A percentile compares a stretch with the other conserved stretches of the same genome.
Evolutionary conservation across 2,888 invertebrate species (phyloP).

Genomic region (Elegia similella): DNA sequence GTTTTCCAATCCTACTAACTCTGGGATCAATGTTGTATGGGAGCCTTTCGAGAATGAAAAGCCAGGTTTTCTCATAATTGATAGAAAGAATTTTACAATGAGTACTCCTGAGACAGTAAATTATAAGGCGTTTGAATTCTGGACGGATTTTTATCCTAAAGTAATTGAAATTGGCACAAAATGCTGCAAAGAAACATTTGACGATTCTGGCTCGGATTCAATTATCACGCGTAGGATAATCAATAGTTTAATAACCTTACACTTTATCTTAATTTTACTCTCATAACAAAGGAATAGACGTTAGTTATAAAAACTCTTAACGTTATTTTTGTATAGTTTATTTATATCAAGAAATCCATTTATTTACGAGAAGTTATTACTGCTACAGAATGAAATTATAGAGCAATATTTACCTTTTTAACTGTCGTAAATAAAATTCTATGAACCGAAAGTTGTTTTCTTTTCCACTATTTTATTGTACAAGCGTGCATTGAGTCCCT

Average conservation of each 20-base stretch:
- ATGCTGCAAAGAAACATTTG: constrained; percentile 85
- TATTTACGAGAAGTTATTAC: constrained; percentile 51
- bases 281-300: constrained; percentile 38
- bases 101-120: constrained; percentile 85
- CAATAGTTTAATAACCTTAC: constrained; percentile 47
- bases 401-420: constrained; percentile 32
- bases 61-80: constrained; percentile 87
- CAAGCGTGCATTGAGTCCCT: too few species aligned
- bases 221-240: constrained; percentile 39
- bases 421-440: constrained; percentile 39
- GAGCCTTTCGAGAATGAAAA: constrained; percentile 84
- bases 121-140: constrained; percentile 90
- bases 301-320: constrained; percentile 34
- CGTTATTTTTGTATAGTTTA: constrained; percentile 74
- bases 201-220: constrained; percentile 60
- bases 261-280: constrained; percentile 49
- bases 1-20: constrained; percentile 86
- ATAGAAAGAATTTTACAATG: constrained; percentile 88
- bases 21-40: constrained; percentile 89
- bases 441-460: constrained; percentile 23
- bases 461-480: not conserved
- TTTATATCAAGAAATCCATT: constrained; percentile 47
- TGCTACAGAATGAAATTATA: constrained; percentile 30
- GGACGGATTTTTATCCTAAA: constrained; percentile 92
- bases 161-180: constrained; percentile 86